Evolutionary conservation across 2,888 invertebrate genomes (phyloP), one percentile per base, ranked within the genome.

Genomic region (Orgyia antiqua): DNA sequence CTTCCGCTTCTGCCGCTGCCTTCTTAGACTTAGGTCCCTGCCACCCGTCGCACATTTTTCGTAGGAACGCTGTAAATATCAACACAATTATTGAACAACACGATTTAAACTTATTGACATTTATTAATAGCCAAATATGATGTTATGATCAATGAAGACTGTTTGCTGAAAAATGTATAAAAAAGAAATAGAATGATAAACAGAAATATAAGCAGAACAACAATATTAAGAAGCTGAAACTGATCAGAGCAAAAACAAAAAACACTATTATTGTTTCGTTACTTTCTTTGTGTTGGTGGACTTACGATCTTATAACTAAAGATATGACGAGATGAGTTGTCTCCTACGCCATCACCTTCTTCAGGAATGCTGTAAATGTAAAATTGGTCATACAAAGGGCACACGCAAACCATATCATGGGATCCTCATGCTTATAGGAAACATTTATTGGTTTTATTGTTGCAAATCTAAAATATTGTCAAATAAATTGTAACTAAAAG

Each of bases 1-100:
- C 71, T 45, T 52, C 64, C 29, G 54, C 67, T 29, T 44, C 65
- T 27, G 36, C 55, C 43, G 33, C 44, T 33, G 31, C 35, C 34
- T 36, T 31, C 39, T 51, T 42, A 39, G 51, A 37, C 51, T 71
- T 70, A 51, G 55, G 35, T 39, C 72, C 70, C 77, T 42, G 51
- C 52, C 86, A 82, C 78, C 89, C 89, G 66, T 91, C 91, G 82
- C 93, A 93, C 91, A 96, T 92, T 89, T 91, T 92, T 88, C 92
- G 91, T 82, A 96, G 92, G 90, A 97, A 96, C 86, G 93, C 94
- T 94, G 88, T 23, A 67, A 49, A 43, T 3, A 12, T 31, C 6
- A 20, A 29, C 0, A 27, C 8, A 10, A 28, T 10, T 8, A n/a
- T 33, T 39, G 27, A 37, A 27, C 23, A 36, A 17, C 13, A 27